Evolutionary conservation across 1,140 invertebrate genomes (phyloP).

Genomic region (Dinoponera quadriceps): DNA sequence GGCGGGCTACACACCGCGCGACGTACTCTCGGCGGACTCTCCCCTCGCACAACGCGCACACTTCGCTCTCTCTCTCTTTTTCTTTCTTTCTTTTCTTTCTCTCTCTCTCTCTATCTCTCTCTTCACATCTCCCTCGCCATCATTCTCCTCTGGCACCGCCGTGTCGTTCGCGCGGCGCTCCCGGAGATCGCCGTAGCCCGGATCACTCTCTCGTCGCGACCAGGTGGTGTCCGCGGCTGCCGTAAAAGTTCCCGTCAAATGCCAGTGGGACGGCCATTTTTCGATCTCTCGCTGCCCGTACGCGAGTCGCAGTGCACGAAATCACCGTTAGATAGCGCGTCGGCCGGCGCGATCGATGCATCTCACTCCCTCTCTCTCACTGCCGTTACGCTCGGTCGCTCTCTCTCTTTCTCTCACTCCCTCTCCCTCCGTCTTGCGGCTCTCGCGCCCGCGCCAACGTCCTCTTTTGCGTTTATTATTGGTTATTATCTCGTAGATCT

Average conservation of each 20-base stretch:
- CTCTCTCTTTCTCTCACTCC: too few relatives aligned
- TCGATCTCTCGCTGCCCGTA: conserved; percentile 62
- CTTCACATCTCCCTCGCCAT: conserved; percentile 35
- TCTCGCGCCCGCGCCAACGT: conserved; percentile 10
- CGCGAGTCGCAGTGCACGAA: conserved; percentile 56
- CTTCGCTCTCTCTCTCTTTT: conserved; percentile 41
- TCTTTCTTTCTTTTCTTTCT: conserved; percentile 41
- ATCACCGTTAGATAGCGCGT: conserved; percentile 68
- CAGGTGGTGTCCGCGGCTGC: conserved; percentile 20
- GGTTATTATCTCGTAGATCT: conserved; percentile 48
- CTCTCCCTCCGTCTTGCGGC: background rate
- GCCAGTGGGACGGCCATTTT: conserved; percentile 74
- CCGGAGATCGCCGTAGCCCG: background rate
- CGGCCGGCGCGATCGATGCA: conserved; percentile 66
- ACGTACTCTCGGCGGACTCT: conserved; percentile 41
- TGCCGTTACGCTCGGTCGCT: background rate
- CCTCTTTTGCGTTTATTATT: conserved; percentile 27
- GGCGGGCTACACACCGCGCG: conserved; percentile 33
- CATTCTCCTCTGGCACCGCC: conserved; percentile 18
- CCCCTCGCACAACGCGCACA: conserved; percentile 51
- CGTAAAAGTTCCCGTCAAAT: conserved; percentile 70
- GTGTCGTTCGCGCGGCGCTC: conserved; percentile 10
- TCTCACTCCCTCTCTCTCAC: conserved; percentile 20
- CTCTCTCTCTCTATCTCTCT: background rate
- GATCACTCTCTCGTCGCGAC: conserved; percentile 31